These are phyloP conservation scores for Steromphala cineraria DNA, from an alignment of 2,888 invertebrate species.

Conservation along the genomic window DNA sequence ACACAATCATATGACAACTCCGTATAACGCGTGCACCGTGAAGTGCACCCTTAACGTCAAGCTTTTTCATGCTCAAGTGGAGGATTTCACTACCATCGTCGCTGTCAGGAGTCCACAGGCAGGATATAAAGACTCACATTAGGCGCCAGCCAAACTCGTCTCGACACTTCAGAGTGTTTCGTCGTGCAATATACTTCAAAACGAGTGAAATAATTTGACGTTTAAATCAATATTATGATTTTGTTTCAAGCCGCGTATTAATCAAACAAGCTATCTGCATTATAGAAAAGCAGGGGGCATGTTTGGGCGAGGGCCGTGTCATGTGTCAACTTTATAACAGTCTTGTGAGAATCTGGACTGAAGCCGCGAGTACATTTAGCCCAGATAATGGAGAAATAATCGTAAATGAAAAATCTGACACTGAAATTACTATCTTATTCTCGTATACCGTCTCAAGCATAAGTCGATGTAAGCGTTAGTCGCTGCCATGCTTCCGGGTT, in stretches of 20 bases:
- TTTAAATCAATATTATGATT: background rate
- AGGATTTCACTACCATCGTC: background rate
- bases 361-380: too few species aligned
- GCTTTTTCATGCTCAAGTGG: background rate
- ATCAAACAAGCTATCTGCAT: background rate
- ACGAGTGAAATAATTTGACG: background rate
- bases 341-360: too few species aligned
- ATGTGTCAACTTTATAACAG: too few species aligned
- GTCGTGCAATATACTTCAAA: background rate
- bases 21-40: background rate
- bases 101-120: background rate
- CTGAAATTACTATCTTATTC: too few species aligned
- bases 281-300: background rate
- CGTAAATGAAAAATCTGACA: too few species aligned
- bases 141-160: background rate
- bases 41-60: background rate
- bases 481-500: too few species aligned
- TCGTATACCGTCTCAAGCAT: too few species aligned
- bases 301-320: too few species aligned
- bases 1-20: too few species aligned
- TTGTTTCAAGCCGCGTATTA: background rate
- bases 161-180: background rate
- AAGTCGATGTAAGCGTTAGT: too few species aligned
- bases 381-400: too few species aligned
- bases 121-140: background rate